Base-by-base conservation (phyloP, 2,797 vertebrate genomes). In the Leptodactylus fallax region DNA sequence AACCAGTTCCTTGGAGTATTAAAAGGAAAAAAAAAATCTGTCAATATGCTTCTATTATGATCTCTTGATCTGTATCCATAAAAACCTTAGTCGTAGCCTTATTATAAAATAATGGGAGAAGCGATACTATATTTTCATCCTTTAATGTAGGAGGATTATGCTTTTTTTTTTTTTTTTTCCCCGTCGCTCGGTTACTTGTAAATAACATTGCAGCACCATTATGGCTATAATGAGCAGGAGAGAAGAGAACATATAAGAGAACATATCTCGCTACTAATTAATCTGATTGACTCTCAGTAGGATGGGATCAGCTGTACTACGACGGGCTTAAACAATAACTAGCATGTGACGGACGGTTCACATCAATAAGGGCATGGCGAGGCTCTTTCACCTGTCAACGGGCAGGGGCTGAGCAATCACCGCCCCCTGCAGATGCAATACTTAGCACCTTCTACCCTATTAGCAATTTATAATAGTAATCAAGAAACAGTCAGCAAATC, bases 391-490 rank as follows among this genome's bases (percentile, higher is more conserved):
- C 96, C 96, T 97, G 97, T 97, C 97, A 98, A 96, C 93, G 95
- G 94, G 93, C 95, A 90, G 95, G 94, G 95, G 95, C 95, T 95
- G 96, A 97, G 96, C 96, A 96, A 95, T 96, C 94, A 93, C 94
- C 94, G 94, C 94, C 95, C 93, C 95, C 95, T 94, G 51, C 91
- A 93, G 95, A 95, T 95, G 92, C 92, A 92, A 93, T 92, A 93
- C 95, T 95, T 96, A 97, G 96, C 94, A 94, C 96, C 97, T 96
- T 97, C 96, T 97, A 95, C 96, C 96, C 96, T 97, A 99, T 99
- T 99, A 99, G 97, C 97, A 98, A 97, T 99, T 98, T 99, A 98
- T 99, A 99, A 99, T 99, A 96, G 97, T 98, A 97, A 99, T 99
- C 97, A 99, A 98, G 97, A 98, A 97, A 96, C 97, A 97, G 97